Base-by-base conservation (phyloP, 2,113 vertebrate genomes). In the Pelobates fuscus region DNA sequence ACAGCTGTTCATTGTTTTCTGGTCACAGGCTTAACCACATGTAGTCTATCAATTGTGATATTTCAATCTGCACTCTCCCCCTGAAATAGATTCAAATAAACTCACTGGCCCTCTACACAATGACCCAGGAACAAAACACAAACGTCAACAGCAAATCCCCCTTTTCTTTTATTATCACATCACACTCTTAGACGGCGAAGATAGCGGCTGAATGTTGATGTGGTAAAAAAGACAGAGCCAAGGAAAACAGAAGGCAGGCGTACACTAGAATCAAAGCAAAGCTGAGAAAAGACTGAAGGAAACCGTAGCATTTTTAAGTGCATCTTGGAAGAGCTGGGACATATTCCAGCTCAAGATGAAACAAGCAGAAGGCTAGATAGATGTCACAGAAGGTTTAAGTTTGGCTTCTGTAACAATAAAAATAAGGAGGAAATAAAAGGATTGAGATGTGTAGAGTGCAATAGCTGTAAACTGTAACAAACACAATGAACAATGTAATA, bases 1-100 rank as follows among this genome's bases (percentile, higher is more conserved):
- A 77, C 73, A 77, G 55, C 67, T 60, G 73, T 61, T 68, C 64
- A 61, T 77, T 77, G 44, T 43, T 68, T 61, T 49, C 73, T 77
- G 73, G 26, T 52, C 64, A 64, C 37, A 30, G 26, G 32, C 32
- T 66, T 57, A 59, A 67, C 44, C 23, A 46, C 55, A 61, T 43
- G 41, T 15, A 10, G 55, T 17, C 25, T 10, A 41, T 54, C 41
- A 25, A 26, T 26, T 58, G 37, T 61, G 21, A 59, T 61, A 77
- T 68, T 58, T 61, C 65, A 67, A 77, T 76, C 72, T 68, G 72
- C 30, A 49, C 26, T 60, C n/a, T 44, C 66, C 64, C 58, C 5
- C 23, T 29, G 66, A 52, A 44, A 66, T 18, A 60, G 20, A 49
- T 18, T 43, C 32, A 49, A 23, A 46, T 46, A 29, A 59, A 62